Percentiles rank a stretch among this genome's conserved stretches.
phyloP scores from a whole-genome alignment of 2,888 invertebrate genomes.

The Brachyptera putata region DNA sequence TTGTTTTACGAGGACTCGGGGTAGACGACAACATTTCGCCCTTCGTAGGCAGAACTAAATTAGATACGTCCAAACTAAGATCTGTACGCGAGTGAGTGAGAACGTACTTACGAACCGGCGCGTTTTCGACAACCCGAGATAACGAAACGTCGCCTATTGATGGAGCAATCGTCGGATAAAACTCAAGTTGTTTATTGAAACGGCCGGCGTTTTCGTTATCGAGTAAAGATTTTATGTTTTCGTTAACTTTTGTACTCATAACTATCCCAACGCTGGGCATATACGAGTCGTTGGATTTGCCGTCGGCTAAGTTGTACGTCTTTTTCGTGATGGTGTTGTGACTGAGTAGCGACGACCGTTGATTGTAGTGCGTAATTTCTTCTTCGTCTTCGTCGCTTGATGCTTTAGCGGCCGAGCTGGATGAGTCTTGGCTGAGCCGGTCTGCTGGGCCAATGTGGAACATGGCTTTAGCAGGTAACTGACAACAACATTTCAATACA shows the following conservation, averaged over 20 bases:
- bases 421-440: neutral
- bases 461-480: neutral
- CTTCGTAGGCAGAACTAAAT: conserved; percentile 19
- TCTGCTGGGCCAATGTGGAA: neutral
- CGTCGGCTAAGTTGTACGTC: conserved; percentile 32
- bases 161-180: conserved; percentile 35
- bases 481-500: too few relatives aligned
- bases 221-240: conserved; percentile 10
- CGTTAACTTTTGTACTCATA: conserved; percentile 43
- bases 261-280: conserved; percentile 64
- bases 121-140: conserved; percentile 45
- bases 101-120: conserved; percentile 35
- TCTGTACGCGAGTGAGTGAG: conserved; percentile 35
- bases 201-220: neutral
- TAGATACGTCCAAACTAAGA: conserved; percentile 33
- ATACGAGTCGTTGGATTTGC: conserved; percentile 50
- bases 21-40: conserved; percentile 25
- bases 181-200: neutral
- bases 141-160: conserved; percentile 45
- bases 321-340: conserved; percentile 1
- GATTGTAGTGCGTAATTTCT: neutral
- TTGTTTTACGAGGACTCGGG: conserved; percentile 40
- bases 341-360: conserved; percentile 7
- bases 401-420: neutral
- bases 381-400: conserved; percentile 32